Evolutionary conservation across 1,140 invertebrate genomes (phyloP).

Genomic region (Phenacoccus solenopsis): DNA sequence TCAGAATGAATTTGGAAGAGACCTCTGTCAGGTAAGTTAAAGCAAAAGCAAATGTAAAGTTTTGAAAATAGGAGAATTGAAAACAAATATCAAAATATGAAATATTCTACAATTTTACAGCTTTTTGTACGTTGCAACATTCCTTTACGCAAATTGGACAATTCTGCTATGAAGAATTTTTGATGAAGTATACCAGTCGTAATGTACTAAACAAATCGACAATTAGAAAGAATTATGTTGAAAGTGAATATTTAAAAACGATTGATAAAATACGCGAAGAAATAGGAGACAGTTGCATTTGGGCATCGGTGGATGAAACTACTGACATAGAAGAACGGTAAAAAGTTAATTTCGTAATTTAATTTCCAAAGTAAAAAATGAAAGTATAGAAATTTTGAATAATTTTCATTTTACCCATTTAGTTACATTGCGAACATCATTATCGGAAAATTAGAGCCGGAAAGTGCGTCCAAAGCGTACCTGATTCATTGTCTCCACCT

Average conservation of each 20-base stretch:
- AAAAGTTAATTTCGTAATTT: too few relatives aligned
- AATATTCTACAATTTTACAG: too few relatives aligned
- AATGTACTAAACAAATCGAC: neutral
- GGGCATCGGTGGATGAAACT: neutral
- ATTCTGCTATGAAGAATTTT: too few relatives aligned
- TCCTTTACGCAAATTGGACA: too few relatives aligned
- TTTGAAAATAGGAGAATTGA: too few relatives aligned
- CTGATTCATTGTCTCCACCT: neutral
- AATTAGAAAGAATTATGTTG: slow-evolving; percentile 11
- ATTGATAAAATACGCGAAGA: neutral
- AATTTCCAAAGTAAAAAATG: too few relatives aligned
- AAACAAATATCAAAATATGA: too few relatives aligned
- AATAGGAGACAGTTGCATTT: neutral
- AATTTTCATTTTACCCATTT: neutral
- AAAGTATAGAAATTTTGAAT: too few relatives aligned
- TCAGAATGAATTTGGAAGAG: too few relatives aligned
- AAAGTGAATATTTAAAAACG: neutral
- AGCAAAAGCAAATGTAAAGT: too few relatives aligned
- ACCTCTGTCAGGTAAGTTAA: too few relatives aligned
- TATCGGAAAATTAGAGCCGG: neutral
- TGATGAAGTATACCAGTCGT: slow-evolving; percentile 4
- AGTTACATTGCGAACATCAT: neutral
- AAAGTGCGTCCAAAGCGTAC: neutral
- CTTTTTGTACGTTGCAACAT: too few relatives aligned
- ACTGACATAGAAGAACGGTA: neutral